Conservation (phyloP, 1,140 invertebrate genomes). For the Parapsyche elsis region DNA sequence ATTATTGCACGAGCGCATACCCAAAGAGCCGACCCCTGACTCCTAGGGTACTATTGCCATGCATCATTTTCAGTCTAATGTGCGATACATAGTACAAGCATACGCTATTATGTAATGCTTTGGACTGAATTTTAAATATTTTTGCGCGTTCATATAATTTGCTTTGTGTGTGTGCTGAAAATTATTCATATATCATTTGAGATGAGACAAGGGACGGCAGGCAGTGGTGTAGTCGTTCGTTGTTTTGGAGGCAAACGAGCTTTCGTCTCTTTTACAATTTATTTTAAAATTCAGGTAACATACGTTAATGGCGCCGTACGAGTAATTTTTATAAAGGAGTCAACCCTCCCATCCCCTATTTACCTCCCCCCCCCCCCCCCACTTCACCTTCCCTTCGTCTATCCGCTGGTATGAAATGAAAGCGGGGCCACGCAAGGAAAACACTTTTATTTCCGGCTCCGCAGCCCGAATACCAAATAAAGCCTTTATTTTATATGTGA, state of each 20-base stretch:
- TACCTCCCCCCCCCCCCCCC: background rate
- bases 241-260: background rate
- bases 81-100: too few species aligned
- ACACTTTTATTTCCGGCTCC: conserved; percentile 51
- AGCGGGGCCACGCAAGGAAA: conserved; percentile 42
- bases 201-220: too few species aligned
- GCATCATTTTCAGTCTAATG: too few species aligned
- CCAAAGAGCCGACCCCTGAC: too few species aligned
- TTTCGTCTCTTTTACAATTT: conserved; percentile 35
- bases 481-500: conserved; percentile 35
- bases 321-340: conserved; percentile 54
- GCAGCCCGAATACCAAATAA: conserved; percentile 50
- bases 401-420: conserved; percentile 48
- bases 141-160: too few species aligned
- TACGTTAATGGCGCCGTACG: conserved; percentile 52
- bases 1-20: too few species aligned
- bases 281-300: conserved; percentile 54
- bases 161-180: too few species aligned
- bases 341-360: too few species aligned
- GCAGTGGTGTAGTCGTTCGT: background rate
- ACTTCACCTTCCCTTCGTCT: background rate
- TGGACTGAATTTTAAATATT: too few species aligned
- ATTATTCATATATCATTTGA: too few species aligned
- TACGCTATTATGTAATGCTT: too few species aligned
- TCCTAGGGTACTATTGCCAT: too few species aligned